Base-by-base conservation (phyloP, 2,113 vertebrate genomes). In the Equus quagga region DNA sequence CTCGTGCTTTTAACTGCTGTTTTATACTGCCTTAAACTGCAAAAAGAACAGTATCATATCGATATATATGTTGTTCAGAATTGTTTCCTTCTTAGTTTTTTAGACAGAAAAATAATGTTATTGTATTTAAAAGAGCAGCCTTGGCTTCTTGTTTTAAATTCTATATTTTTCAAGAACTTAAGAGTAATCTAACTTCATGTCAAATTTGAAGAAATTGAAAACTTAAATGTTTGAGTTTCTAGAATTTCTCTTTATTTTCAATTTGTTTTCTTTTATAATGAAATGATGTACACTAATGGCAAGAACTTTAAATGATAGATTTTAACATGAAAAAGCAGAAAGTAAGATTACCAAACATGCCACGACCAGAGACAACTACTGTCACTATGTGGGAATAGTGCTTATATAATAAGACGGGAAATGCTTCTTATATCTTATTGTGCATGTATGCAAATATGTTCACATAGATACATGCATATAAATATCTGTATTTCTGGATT, bases 141-240 rank as follows among this genome's bases (percentile, higher is more conserved):
- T 9, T 88, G n/a, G 3, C 1, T 80, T 70, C 2, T 69, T 83
- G 36, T 13, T 80, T 72, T 65, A 96, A 73, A 24, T 54, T 70
- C 33, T 72, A 0, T n/a, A 44, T 54, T 64, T 94, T 93, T 93
- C 24, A 62, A 24, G 19, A 82, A 90, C 86, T 83, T 92, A 58
- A 5, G 17, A 83, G 9, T 2, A 41, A 46, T 0, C 23, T 73
- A 65, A 21, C 23, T 41, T 72, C 36, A 60, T 44, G 28, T 7
- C 12, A 72, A 60, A 33, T 21, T 54, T 67, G 6, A 81, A 89
- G 21, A 96, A 49, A 51, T 23, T 83, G 1, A 54, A 72, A 67
- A 44, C 23, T n/a, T 78, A 86, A 92, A 41, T 72, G 8, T 91
- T 44, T 67, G 12, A 69, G 8, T 73, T 24, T 72, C 13, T 21